These are phyloP conservation scores for Zaprionus inermis DNA, from an alignment of 1,140 invertebrate genomes.

Conservation along the genomic window DNA sequence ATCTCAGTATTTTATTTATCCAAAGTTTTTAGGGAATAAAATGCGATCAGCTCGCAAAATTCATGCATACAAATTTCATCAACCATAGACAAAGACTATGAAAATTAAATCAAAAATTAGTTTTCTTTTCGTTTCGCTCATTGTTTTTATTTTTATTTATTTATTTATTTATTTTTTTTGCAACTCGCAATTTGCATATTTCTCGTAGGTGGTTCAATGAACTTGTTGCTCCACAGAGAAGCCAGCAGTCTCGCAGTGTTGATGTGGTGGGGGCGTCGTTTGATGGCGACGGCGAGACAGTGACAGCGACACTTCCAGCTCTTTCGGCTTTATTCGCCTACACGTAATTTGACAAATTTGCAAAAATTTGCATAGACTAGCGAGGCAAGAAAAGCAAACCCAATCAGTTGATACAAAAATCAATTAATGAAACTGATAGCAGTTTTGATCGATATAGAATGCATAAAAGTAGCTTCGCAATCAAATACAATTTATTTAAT, in stretches of 20 bases:
- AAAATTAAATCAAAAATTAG: slow-evolving; percentile 68
- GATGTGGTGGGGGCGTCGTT: slow-evolving; percentile 59
- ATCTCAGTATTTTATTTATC: no score
- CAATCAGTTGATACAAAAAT: slow-evolving; percentile 43
- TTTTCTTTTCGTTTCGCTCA: slow-evolving; percentile 65
- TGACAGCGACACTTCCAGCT: slow-evolving; percentile 66
- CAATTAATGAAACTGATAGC: slow-evolving; percentile 15
- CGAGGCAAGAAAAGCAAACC: slow-evolving; percentile 50
- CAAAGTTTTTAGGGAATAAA: slow-evolving; percentile 17
- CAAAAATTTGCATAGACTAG: slow-evolving; percentile 69
- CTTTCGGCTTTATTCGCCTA: slow-evolving; percentile 66
- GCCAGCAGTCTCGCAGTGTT: slow-evolving; percentile 28
- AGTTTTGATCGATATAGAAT: slow-evolving; percentile 9
- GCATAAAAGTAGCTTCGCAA: neutral
- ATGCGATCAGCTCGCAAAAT: slow-evolving; percentile 39
- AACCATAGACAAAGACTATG: slow-evolving; percentile 62
- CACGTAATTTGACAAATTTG: slow-evolving; percentile 78
- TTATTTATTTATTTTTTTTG: slow-evolving; percentile 41
- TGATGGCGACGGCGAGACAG: slow-evolving; percentile 57
- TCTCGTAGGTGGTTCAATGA: slow-evolving; percentile 81
- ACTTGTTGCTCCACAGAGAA: slow-evolving; percentile 57
- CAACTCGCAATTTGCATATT: slow-evolving; percentile 76
- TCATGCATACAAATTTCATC: slow-evolving; percentile 44
- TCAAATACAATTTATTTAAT: slow-evolving; percentile 1
- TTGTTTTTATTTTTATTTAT: slow-evolving; percentile 55